Base-by-base conservation (phyloP, 2,113 vertebrate species). In the Macroglossus sobrinus region DNA sequence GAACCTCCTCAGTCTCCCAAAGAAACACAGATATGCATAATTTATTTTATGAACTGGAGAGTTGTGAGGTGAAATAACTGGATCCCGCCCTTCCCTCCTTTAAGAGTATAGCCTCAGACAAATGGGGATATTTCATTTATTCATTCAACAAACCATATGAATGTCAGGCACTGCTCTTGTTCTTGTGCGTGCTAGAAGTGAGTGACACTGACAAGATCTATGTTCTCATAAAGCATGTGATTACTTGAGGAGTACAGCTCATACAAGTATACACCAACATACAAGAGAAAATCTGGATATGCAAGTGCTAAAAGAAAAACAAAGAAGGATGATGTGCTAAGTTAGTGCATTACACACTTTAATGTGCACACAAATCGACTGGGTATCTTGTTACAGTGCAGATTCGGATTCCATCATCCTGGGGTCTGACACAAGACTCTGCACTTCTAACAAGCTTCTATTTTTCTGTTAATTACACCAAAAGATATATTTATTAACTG, bases 401-500 rank as follows among this genome's bases (percentile, higher is more conserved):
- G 28, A 50, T 63, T 84, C 53, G 47, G 33, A 91, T 40, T 64
- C 30, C 40, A 33, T 21, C 38, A 3, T 78, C 5, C 35, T 74
- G 15, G 35, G 1, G 7, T 13, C 0, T 0, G 15, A 1, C 0
- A 85, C 15, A 0, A 78, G 75, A 38, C 6, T 81, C 30, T 55
- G 28, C 3, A 43, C 89, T 92, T 72, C 30, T 84, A 53, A 45
- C 11, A 91, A 69, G n/a, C 14, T 47, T 90, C 57, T 9, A n/a
- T 30, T 47, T 86, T 81, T 82, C 43, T 80, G 9, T 47, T 43
- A 59, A 80, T 80, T 90, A 18, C 30, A 71, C 18, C 11, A 59
- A 90, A 87, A 91, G 5, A 69, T 38, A 69, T 16, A 64, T 38
- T 90, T 28, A 50, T 38, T 7, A 26, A 69, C 10, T 28, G 21